Evolutionary conservation across 2,113 vertebrate genomes (phyloP).

Genomic region (Xyliphius kryptos): DNA sequence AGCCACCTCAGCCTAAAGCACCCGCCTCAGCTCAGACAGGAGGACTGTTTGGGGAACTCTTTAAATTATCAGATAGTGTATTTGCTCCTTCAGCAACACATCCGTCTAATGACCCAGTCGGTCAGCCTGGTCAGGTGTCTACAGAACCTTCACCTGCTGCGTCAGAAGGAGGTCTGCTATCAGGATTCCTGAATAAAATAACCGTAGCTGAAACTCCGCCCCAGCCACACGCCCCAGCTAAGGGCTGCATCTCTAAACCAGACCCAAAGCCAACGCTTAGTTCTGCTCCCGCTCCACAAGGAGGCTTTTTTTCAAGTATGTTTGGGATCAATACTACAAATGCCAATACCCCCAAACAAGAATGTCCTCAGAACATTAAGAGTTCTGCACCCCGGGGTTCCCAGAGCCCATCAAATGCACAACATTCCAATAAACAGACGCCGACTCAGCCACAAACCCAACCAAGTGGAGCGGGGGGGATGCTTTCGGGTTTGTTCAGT

Average conservation of each 20-base stretch:
- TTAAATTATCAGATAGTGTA: conserved; percentile 47
- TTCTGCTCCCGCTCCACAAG: conserved; percentile 47
- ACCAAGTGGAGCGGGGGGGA: conserved; percentile 45
- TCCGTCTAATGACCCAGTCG: conserved; percentile 36
- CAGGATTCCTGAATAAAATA: conserved; percentile 62
- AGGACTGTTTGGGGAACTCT: conserved; percentile 55
- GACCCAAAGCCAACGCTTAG: conserved; percentile 38
- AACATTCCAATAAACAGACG: conserved; percentile 45
- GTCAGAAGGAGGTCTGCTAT: conserved; percentile 44
- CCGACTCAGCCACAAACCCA: conserved; percentile 46
- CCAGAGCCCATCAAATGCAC: conserved; percentile 37
- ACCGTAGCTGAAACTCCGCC: conserved; percentile 44
- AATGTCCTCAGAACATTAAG: conserved; percentile 30
- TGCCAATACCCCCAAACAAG: conserved; percentile 36
- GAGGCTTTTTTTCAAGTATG: conserved; percentile 59
- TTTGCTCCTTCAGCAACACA: conserved; percentile 23
- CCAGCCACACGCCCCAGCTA: conserved; percentile 32
- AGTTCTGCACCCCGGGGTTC: conserved; percentile 31
- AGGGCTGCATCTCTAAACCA: conserved; percentile 33
- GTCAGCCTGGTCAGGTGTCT: conserved; percentile 42
- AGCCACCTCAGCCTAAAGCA: conserved; percentile 36
- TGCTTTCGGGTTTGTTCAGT: conserved; percentile 58
- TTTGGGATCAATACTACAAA: conserved; percentile 68
- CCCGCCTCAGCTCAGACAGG: conserved; percentile 39
- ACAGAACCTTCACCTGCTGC: conserved; percentile 24